A percentile compares a stretch with the other conserved stretches of the same genome.
Conservation (phyloP, 2,797 vertebrate species). For the Acanthiza pusilla region DNA sequence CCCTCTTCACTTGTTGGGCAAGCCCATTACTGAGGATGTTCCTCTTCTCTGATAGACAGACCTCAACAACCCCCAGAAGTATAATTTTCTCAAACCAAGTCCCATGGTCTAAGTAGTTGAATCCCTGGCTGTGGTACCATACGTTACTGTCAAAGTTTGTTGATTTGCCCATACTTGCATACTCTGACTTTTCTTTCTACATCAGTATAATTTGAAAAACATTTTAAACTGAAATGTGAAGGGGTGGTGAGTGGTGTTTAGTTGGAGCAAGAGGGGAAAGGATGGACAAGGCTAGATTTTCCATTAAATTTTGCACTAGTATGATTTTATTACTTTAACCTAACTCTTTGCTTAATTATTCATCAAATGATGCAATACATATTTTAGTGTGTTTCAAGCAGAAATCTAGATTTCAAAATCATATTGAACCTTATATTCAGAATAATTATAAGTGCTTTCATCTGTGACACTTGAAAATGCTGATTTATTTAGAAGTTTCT, state of each 20-base stretch:
- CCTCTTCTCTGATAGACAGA: not conserved
- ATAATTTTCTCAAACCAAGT: not conserved
- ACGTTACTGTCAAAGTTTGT: not conserved
- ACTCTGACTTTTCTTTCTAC: not conserved
- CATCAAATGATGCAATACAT: conserved; percentile 19
- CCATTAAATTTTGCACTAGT: not conserved
- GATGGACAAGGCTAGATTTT: not conserved
- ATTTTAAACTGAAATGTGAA: not conserved
- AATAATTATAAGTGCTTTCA: conserved; percentile 24
- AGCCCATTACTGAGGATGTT: not conserved
- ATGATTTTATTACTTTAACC: not conserved
- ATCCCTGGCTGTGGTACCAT: not conserved
- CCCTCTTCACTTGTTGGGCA: not conserved
- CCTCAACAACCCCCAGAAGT: not conserved
- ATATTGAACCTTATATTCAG: conserved; percentile 3
- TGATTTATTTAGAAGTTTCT: conserved; percentile 45
- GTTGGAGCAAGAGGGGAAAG: not conserved
- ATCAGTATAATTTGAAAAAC: not conserved
- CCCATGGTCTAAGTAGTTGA: too few species aligned
- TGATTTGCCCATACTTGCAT: not conserved
- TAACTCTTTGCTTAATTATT: conserved; percentile 23
- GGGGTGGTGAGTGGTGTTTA: not conserved
- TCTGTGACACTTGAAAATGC: conserved; percentile 25
- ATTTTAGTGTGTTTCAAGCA: conserved; percentile 10
- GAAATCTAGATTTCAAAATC: conserved; percentile 23